These are phyloP conservation scores for Amphiduros pacificus DNA, from an alignment of 2,888 invertebrate genomes.

Conservation along the genomic window DNA sequence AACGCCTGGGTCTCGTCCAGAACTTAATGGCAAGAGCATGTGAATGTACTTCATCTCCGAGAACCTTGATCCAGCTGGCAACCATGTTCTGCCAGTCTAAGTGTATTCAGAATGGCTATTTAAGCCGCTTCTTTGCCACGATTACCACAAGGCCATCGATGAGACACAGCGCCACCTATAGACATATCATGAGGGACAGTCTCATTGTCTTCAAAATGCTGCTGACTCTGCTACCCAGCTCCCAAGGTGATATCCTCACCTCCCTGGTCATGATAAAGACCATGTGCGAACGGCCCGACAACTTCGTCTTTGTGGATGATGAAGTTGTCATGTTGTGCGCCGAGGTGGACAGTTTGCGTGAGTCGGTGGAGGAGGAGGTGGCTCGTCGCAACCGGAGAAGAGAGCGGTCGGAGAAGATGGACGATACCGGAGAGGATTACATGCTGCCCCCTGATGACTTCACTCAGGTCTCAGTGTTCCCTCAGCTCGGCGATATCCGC, in stretches of 20 bases:
- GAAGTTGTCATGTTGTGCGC: background rate
- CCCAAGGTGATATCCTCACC: background rate
- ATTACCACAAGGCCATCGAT: background rate
- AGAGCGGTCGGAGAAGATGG: background rate
- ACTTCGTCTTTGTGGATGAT: background rate
- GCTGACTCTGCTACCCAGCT: background rate
- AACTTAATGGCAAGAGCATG: background rate
- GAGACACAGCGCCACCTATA: background rate
- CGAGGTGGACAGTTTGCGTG: background rate
- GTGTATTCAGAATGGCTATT: background rate
- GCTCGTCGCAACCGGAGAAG: background rate
- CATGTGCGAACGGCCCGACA: no score
- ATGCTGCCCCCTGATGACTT: constrained; percentile 60
- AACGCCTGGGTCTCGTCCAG: background rate
- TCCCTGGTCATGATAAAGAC: background rate
- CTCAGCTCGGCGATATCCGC: constrained; percentile 52
- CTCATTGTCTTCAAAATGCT: background rate
- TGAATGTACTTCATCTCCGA: background rate
- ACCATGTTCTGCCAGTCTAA: background rate
- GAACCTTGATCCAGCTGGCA: background rate
- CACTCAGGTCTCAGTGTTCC: constrained; percentile 52
- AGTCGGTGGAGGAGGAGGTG: background rate
- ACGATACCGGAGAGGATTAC: constrained; percentile 1
- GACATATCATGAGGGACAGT: background rate
- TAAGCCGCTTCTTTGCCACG: background rate